phyloP scores from a whole-genome alignment of 2,113 vertebrate species.

The Alethe diademata region DNA sequence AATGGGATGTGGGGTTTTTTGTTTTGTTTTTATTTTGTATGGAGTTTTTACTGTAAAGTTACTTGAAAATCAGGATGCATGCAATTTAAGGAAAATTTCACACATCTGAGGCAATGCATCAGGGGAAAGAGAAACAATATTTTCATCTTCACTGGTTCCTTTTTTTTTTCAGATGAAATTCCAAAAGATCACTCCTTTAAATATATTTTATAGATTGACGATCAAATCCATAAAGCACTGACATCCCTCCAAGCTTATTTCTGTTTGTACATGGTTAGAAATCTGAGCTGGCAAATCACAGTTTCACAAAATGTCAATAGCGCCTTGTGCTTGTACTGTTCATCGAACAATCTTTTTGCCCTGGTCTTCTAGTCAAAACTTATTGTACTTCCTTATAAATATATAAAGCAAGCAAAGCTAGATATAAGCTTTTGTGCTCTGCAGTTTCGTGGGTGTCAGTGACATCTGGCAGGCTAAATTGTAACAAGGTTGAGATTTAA shows the following conservation, averaged over 20 bases:
- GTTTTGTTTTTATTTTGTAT: neutral
- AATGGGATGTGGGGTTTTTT: fast-evolving
- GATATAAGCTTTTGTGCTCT: neutral
- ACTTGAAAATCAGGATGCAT: neutral
- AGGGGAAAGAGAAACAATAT: neutral
- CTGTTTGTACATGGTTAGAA: neutral
- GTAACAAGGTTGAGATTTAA: neutral
- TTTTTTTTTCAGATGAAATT: neutral
- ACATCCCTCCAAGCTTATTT: neutral
- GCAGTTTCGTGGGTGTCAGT: neutral
- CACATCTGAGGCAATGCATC: neutral
- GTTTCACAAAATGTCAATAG: neutral
- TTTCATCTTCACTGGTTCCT: neutral
- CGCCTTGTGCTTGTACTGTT: neutral
- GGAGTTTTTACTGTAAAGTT: neutral
- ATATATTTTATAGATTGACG: neutral
- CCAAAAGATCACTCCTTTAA: neutral
- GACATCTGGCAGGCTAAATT: neutral
- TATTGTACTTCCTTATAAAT: neutral
- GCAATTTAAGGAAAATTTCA: neutral
- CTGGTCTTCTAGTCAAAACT: neutral
- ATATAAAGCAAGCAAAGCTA: neutral
- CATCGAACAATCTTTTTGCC: neutral
- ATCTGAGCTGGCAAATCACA: neutral
- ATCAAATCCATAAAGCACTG: neutral